Evolutionary conservation across 2,113 vertebrate species (phyloP).

Genomic region (Tiliqua scincoides): DNA sequence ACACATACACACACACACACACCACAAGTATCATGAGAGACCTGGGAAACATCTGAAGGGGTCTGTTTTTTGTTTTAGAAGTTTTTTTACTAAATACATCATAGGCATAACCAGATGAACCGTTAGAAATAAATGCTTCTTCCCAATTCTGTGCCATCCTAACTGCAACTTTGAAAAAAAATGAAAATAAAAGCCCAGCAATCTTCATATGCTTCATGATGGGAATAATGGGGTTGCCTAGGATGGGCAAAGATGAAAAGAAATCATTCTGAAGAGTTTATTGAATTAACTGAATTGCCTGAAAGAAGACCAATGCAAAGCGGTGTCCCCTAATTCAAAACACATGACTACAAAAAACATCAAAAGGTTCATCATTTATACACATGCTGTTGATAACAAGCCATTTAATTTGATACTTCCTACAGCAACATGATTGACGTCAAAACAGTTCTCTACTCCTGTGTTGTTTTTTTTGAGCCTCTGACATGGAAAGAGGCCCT

Average conservation of each 20-base stretch:
- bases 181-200: neutral
- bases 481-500: constrained; percentile 38
- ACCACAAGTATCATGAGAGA: neutral
- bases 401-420: constrained; percentile 68
- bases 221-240: neutral
- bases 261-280: constrained; percentile 29
- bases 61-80: neutral
- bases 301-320: constrained; percentile 55
- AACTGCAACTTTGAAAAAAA: neutral
- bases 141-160: neutral
- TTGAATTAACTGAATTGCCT: neutral
- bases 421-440: constrained; percentile 61
- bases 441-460: constrained; percentile 13
- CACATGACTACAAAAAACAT: constrained; percentile 57
- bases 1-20: no score
- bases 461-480: constrained; percentile 44
- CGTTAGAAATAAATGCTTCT: constrained; percentile 4
- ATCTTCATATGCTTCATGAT: constrained; percentile 34
- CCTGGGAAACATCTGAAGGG: neutral
- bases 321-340: constrained; percentile 66
- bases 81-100: neutral
- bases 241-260: constrained; percentile 36
- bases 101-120: neutral
- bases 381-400: constrained; percentile 70
- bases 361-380: constrained; percentile 53